Base-by-base conservation (phyloP, 2,113 vertebrate species). In the Ardeotis arabs region DNA sequence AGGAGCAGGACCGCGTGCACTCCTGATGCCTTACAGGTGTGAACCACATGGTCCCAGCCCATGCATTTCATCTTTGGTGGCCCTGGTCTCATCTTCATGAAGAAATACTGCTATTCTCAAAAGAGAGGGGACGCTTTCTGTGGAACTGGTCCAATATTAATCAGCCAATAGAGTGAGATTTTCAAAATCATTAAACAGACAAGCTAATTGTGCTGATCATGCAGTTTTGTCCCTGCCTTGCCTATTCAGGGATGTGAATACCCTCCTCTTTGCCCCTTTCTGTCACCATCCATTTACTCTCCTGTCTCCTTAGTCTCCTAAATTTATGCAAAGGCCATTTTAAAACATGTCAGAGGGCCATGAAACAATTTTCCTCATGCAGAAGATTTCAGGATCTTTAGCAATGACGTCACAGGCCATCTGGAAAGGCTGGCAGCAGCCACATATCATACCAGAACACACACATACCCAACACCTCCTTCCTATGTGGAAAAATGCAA, bases 351-450 rank as follows among this genome's bases (percentile, higher is more conserved):
- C 56, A 85, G 77, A 95, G 77, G 50, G 62, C 74, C 70, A 74
- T 66, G 73, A 94, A 96, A 94, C 0, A 0, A 62, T 93, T 95
- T 96, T 94, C 87, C 53, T 89, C 70, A n/a, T n/a, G n/a, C n/a
- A n/a, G n/a, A n/a, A n/a, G n/a, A 44, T 83, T 96, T 97, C 73
- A 89, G 75, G 88, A 81, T 94, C 96, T 97, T 98, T 96, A 94
- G 92, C 91, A 95, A 93, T 98, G 96, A 98, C 96, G 95, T 98
- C 97, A 97, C 91, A 96, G 94, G 69, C 94, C 97, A 98, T 97
- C 96, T 98, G 97, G 97, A 97, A 96, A 90, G 94, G 88, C 97
- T 89, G 22, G 94, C 95, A 96, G 94, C 88, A 95, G 89, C 85
- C 70, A 96, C 96, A 95, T 95, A 94, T 96, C 94, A 95, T 97